Evolutionary conservation across 2,797 vertebrate species (phyloP), one percentile per base, ranked within the genome.

Genomic region (Macropodus opercularis): DNA sequence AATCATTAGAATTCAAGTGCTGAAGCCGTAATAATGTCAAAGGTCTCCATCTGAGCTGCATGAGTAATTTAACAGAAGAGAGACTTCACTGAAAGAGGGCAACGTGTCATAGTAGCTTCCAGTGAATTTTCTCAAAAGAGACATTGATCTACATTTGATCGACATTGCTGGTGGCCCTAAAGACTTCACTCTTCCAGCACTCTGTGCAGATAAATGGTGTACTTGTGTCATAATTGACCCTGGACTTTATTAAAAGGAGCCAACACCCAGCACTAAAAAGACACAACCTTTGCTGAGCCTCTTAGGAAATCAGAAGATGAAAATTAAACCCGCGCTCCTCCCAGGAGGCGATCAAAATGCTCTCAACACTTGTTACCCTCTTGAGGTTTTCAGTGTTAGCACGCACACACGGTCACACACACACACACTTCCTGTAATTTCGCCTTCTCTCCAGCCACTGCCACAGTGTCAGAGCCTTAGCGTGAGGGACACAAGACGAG

Each of bases 111-210:
- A 23, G 72, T 49, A 65, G 50, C 63, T 74, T 66, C 36, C 47
- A 70, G 77, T 60, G 55, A 61, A 40, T 73, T 77, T 82, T 17
- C 59, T 73, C 48, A 63, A 66, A 70, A 75, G 65, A 63, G 51
- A 71, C 70, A 65, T 63, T 81, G 68, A 85, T 85, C 55, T 67
- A 39, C 56, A 75, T 77, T 72, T 77, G 68, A 82, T 74, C 56
- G 54, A 48, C 54, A 42, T 24, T 40, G 34, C 61, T n/a, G 14
- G 44, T 47, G 48, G 60, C 82, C 64, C 72, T 6, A 14, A 47
- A 48, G 49, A 54, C 34, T 63, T 43, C 32, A 72, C 53, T 75
- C 59, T 23, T 61, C 24, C 44, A 52, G 50, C 29, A 15, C 31
- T 40, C 49, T 24, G 17, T 1, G 0, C 50, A 29, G 43, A 61